Conservation (phyloP, 2,888 invertebrate genomes). For the Anagyrus pseudococci region DNA sequence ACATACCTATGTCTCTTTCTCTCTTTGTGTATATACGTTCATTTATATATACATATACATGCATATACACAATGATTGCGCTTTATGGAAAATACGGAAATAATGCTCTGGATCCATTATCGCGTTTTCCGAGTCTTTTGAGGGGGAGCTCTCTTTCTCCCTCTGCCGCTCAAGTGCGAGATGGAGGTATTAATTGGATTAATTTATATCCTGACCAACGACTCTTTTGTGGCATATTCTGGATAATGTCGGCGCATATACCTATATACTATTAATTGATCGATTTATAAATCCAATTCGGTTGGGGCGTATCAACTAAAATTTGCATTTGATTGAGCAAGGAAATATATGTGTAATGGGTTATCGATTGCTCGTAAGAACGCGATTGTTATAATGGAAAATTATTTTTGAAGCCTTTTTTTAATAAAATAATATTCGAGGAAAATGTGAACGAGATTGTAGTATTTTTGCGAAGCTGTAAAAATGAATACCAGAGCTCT, state of each 20-base stretch:
- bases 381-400: not conserved
- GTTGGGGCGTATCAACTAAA: too few relatives aligned
- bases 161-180: not conserved
- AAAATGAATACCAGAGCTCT: constrained; percentile 1
- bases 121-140: constrained; percentile 1
- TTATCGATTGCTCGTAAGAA: too few relatives aligned
- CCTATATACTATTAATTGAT: not conserved
- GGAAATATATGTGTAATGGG: too few relatives aligned
- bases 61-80: constrained; percentile 7
- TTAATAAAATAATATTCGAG: not conserved
- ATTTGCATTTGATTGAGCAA: too few relatives aligned
- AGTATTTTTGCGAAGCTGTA: constrained; percentile 10
- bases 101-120: constrained; percentile 13
- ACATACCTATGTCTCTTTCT: too few relatives aligned
- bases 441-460: not conserved
- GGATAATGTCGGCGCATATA: too few relatives aligned
- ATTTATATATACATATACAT: not conserved
- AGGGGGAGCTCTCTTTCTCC: too few relatives aligned
- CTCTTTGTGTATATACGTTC: too few relatives aligned
- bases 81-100: constrained; percentile 15
- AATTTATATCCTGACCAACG: constrained; percentile 3
- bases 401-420: not conserved
- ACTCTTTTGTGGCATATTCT: constrained; percentile 1
- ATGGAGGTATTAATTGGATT: constrained; percentile 11
- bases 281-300: not conserved